Percentiles rank a stretch among this genome's conserved stretches.
phyloP scores from a whole-genome alignment of 2,113 vertebrate species.

The Larimichthys polyactis region DNA sequence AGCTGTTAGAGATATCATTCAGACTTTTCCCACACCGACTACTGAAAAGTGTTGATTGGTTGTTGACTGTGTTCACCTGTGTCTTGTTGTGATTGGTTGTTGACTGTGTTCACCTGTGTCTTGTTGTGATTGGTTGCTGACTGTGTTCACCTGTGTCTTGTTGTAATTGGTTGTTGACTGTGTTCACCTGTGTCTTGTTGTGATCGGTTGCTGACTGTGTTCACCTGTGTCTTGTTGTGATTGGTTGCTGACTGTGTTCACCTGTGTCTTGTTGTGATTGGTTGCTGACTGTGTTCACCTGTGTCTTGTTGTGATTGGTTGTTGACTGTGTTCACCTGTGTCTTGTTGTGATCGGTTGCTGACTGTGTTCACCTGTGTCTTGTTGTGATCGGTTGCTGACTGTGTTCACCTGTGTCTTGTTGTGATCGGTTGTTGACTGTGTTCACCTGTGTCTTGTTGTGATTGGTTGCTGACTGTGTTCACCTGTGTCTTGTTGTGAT shows the following conservation, averaged over 20 bases:
- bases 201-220: neutral
- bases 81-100: conserved; percentile 91
- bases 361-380: neutral
- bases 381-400: conserved; percentile 72
- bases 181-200: too few species aligned
- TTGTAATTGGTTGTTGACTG: conserved; percentile 80
- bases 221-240: conserved; percentile 94
- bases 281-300: too few species aligned
- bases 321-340: too few species aligned
- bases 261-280: conserved; percentile 95
- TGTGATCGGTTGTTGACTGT: conserved; percentile 50
- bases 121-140: conserved; percentile 78
- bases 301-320: too few species aligned
- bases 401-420: conserved; percentile 94
- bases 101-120: conserved; percentile 87
- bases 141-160: conserved; percentile 92
- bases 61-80: conserved; percentile 83
- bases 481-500: too few species aligned
- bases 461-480: too few species aligned
- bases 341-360: neutral
- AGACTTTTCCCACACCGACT: too few species aligned
- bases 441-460: conserved; percentile 95
- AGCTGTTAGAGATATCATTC: too few species aligned
- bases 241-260: conserved; percentile 43
- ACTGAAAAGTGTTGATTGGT: conserved; percentile 72